Evolutionary conservation across 1,140 invertebrate species (phyloP).

Genomic region (Telenomus remus): DNA sequence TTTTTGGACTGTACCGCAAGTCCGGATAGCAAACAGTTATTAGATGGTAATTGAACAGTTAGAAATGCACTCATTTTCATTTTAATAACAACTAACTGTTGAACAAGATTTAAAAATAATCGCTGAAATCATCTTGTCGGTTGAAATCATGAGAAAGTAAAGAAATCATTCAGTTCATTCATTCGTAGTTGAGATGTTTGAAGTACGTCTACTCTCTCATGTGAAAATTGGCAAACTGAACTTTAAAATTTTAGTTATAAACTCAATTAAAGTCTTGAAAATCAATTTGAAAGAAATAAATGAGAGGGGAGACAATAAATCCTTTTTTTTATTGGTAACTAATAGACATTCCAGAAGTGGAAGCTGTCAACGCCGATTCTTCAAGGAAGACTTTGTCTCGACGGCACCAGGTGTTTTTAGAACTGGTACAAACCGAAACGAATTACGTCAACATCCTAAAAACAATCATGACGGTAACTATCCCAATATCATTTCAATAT

Average conservation of each 20-base stretch:
- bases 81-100: background rate
- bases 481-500: no score
- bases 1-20: constrained; percentile 90
- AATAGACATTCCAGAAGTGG: constrained; percentile 75
- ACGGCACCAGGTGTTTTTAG: constrained; percentile 91
- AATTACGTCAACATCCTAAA: constrained; percentile 97
- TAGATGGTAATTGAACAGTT: constrained; percentile 74
- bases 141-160: no score
- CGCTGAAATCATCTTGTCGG: no score
- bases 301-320: constrained; percentile 63
- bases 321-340: constrained; percentile 64
- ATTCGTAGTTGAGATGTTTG: background rate
- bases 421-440: constrained; percentile 95
- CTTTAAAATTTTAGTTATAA: no score
- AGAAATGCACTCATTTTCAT: background rate
- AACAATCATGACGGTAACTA: constrained; percentile 93
- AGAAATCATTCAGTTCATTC: background rate
- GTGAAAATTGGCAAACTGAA: constrained; percentile 3
- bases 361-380: constrained; percentile 77
- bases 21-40: constrained; percentile 79
- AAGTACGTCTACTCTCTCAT: constrained; percentile 43
- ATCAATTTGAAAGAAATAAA: no score
- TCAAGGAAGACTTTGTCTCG: constrained; percentile 82
- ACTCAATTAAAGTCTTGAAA: no score
- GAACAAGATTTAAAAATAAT: no score